Evolutionary conservation across 2,113 vertebrate species (phyloP).

Genomic region (Pangasianodon hypophthalmus): DNA sequence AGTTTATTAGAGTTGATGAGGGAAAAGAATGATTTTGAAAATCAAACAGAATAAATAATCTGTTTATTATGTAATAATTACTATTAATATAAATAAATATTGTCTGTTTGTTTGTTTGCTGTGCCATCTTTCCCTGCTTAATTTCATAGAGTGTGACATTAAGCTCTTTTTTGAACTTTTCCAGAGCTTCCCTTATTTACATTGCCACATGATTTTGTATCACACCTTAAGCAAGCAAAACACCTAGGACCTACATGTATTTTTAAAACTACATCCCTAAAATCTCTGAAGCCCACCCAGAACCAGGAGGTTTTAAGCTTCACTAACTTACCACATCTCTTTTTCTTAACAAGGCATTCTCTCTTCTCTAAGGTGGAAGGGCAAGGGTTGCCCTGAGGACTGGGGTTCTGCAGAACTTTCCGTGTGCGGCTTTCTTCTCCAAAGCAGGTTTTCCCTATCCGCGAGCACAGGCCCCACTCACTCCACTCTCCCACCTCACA

Average conservation of each 20-base stretch:
- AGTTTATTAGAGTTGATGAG: neutral
- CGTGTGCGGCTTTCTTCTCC: constrained; percentile 88
- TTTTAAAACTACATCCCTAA: neutral
- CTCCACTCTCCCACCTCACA: constrained; percentile 91
- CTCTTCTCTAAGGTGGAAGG: constrained; percentile 84
- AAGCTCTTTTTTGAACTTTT: neutral
- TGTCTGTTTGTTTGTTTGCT: neutral
- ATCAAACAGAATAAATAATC: neutral
- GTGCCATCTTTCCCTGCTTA: neutral
- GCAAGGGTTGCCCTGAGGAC: constrained; percentile 83
- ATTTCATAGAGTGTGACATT: neutral
- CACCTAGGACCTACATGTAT: neutral
- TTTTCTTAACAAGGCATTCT: constrained; percentile 88
- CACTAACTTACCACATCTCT: constrained; percentile 84
- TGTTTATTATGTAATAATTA: neutral
- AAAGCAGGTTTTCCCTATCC: constrained; percentile 87
- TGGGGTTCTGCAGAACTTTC: constrained; percentile 83
- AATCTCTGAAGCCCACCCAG: neutral
- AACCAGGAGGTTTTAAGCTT: neutral
- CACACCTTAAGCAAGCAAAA: neutral
- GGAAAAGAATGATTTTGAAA: neutral
- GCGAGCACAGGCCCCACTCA: constrained; percentile 87
- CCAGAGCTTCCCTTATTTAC: neutral
- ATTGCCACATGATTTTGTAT: neutral
- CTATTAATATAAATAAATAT: neutral